Base-by-base conservation (phyloP, 2,888 invertebrate genomes). In the Trachelus iudaicus region DNA sequence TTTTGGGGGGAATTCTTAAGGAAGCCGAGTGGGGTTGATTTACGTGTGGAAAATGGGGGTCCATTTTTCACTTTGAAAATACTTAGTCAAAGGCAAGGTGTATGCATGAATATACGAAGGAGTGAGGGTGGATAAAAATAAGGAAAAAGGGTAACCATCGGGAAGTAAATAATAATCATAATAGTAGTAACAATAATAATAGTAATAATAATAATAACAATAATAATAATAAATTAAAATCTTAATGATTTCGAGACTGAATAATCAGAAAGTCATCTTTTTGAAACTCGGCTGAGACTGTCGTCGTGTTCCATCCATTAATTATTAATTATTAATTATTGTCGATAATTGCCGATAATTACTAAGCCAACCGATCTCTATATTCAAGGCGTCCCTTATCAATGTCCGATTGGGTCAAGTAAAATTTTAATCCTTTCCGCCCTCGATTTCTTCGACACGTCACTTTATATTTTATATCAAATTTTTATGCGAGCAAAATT, bases 231-330 rank as follows among this genome's bases (percentile, higher is more conserved):
- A 37, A 0, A 74, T 23, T 23, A 23, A 56, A 56, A 56, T 56
- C 56, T 9, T 56, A 23, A 56, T 9, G 56, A 56, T 56, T 23
- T 56, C 56, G 56, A 56, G 56, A 56, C 56, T 56, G 56, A 56
- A 56, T 56, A 23, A 56, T 56, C 56, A 56, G 56, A 56, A 56
- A 56, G 56, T 56, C 56, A 56, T 23, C 56, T 56, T 56, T 56
- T 56, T 56, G 56, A 56, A 56, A 77, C 78, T 81, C 83, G 79
- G 80, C 83, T 83, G 85, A 86, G 85, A 85, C 87, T 87, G 88
- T 86, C 84, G 85, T 82, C 84, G 86, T 79, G 86, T 87, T 89
- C 89, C 89, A 89, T 89, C 89, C 89, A 90, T 85, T 86, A 87
- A 82, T 83, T 83, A 80, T 82, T 85, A 84, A 82, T 83, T 84